These are phyloP conservation scores for Ephydatia muelleri DNA, from an alignment of 37 sponge, comb jelly and placozoan species.

Conservation along the genomic window DNA sequence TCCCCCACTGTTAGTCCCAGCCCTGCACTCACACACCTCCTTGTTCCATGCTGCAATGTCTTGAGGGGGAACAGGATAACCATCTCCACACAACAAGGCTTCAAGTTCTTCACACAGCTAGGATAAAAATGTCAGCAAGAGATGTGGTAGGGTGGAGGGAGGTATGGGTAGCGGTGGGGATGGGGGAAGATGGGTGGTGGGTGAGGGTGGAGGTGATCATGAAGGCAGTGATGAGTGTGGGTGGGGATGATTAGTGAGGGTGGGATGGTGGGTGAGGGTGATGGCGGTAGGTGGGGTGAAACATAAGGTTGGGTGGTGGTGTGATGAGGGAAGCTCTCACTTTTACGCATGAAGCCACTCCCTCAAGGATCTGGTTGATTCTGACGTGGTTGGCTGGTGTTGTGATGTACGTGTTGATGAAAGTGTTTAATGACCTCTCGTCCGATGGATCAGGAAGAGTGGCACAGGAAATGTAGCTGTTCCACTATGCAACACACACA, in stretches of 20 bases:
- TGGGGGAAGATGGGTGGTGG: too few relatives aligned
- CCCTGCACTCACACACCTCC: not conserved
- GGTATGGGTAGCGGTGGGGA: not conserved
- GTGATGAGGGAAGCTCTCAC: slow-evolving; percentile 22
- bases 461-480: slow-evolving; percentile 67
- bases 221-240: too few relatives aligned
- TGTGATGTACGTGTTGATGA: slow-evolving; percentile 34
- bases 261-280: too few relatives aligned
- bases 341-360: slow-evolving; percentile 14
- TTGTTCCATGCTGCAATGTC: not conserved
- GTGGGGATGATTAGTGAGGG: too few relatives aligned
- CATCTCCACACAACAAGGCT: slow-evolving; percentile 6
- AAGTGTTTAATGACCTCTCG: slow-evolving; percentile 74
- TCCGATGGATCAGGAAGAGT: slow-evolving; percentile 59
- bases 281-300: not conserved
- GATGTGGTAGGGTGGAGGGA: not conserved
- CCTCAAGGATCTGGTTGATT: slow-evolving; percentile 17
- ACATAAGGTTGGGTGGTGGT: too few relatives aligned
- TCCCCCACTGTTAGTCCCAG: not conserved
- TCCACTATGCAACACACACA: slow-evolving; percentile 56
- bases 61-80: not conserved
- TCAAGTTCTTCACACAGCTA: slow-evolving; percentile 34
- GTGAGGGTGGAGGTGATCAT: too few relatives aligned
- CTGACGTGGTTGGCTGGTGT: not conserved
- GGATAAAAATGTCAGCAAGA: not conserved